Conservation (phyloP, 2,797 vertebrate species). For the Labroides dimidiatus region DNA sequence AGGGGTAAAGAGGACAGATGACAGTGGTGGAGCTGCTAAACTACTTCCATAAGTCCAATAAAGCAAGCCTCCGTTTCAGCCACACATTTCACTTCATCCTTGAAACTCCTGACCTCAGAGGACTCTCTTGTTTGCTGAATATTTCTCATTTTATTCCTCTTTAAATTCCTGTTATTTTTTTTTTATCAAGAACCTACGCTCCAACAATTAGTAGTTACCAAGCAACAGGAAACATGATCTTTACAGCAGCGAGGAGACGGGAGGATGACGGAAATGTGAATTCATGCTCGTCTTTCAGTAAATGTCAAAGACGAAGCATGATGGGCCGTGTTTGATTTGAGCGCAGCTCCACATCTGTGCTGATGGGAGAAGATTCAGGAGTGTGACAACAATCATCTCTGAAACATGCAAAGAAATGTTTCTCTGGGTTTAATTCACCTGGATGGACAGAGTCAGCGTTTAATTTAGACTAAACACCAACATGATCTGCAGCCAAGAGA, state of each 20-base stretch:
- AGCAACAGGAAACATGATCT: slow-evolving; percentile 67
- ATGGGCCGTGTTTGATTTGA: background rate
- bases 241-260: slow-evolving; percentile 17
- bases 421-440: too few relatives aligned
- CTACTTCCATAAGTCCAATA: slow-evolving; percentile 33
- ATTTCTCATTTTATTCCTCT: slow-evolving; percentile 10
- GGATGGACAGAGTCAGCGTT: too few relatives aligned
- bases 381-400: too few relatives aligned
- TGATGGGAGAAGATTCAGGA: too few relatives aligned
- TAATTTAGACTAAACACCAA: too few relatives aligned
- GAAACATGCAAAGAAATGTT: too few relatives aligned
- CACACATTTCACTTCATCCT: slow-evolving; percentile 41
- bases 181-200: slow-evolving; percentile 52
- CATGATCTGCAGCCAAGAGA: too few relatives aligned
- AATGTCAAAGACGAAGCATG: slow-evolving; percentile 7
- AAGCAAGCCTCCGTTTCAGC: slow-evolving; percentile 27
- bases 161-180: slow-evolving; percentile 28
- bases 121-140: slow-evolving; percentile 35
- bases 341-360: too few relatives aligned
- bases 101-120: slow-evolving; percentile 45
- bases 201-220: slow-evolving; percentile 79
- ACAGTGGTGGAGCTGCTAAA: slow-evolving; percentile 36
- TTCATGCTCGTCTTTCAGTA: slow-evolving; percentile 3
- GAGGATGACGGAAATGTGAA: slow-evolving; percentile 10
- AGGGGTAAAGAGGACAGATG: slow-evolving; percentile 57